Conservation (phyloP, 2,888 invertebrate species). For the Cistogaster globosa region DNA sequence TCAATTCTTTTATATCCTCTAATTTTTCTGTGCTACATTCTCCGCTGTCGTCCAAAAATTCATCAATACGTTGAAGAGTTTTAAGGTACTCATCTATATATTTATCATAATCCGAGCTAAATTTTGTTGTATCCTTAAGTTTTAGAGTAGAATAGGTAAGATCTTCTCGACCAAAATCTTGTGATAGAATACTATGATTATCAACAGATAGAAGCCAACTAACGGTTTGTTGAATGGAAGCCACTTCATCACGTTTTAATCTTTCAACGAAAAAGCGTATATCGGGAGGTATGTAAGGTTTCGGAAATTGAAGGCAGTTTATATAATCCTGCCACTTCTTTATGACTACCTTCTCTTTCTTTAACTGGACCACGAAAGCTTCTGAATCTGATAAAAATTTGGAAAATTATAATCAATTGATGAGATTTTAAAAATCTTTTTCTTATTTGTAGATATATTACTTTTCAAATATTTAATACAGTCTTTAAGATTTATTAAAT, state of each 20-base stretch:
- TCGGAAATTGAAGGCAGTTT: slow-evolving; percentile 77
- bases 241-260: slow-evolving; percentile 72
- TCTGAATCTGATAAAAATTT: neutral
- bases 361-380: slow-evolving; percentile 4
- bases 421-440: too few species aligned
- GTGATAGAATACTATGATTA: slow-evolving; percentile 77
- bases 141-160: slow-evolving; percentile 72
- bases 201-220: slow-evolving; percentile 78
- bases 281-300: slow-evolving; percentile 75
- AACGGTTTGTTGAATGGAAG: slow-evolving; percentile 67
- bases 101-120: slow-evolving; percentile 73
- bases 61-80: slow-evolving; percentile 68
- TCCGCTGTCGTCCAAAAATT: slow-evolving; percentile 67
- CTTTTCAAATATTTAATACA: slow-evolving; percentile 73
- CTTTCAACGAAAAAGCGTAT: slow-evolving; percentile 76
- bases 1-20: slow-evolving; percentile 68
- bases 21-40: slow-evolving; percentile 46
- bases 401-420: neutral
- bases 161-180: slow-evolving; percentile 75
- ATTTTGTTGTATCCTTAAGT: slow-evolving; percentile 62
- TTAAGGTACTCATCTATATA: slow-evolving; percentile 69
- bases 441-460: slow-evolving; percentile 47
- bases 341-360: neutral
- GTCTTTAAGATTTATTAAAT: slow-evolving; percentile 74
- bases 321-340: slow-evolving; percentile 76